Conservation (phyloP, 2,888 invertebrate species). For the Apodemia duryi region DNA sequence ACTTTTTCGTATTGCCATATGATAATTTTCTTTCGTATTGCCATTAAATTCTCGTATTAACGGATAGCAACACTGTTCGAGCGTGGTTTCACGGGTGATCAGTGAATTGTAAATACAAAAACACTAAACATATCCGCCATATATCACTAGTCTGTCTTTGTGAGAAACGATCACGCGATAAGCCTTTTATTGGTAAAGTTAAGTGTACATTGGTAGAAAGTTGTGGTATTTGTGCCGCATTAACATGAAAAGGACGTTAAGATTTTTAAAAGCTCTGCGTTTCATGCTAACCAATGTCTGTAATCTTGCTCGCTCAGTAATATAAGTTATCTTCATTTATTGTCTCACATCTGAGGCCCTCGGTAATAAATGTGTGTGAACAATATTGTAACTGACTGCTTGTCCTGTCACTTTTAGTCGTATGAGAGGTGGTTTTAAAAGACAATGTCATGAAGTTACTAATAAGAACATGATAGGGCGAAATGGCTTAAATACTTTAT, state of each 20-base stretch:
- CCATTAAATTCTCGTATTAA: conserved; percentile 22
- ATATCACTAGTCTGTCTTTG: conserved; percentile 18
- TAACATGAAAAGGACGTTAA: conserved; percentile 2
- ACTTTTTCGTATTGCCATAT: conserved; percentile 24
- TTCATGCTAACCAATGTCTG: neutral
- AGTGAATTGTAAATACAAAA: conserved; percentile 18
- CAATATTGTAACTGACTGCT: too few species aligned
- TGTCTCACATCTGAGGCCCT: too few species aligned
- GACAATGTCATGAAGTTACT: too few species aligned
- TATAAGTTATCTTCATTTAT: too few species aligned
- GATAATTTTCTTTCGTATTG: conserved; percentile 24
- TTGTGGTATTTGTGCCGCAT: neutral
- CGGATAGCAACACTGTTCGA: conserved; percentile 19
- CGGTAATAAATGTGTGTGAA: too few species aligned
- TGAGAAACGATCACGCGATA: conserved; percentile 11
- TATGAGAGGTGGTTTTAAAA: too few species aligned
- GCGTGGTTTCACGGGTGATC: conserved; percentile 23
- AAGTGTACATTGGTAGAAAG: neutral
- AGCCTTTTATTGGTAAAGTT: conserved; percentile 4
- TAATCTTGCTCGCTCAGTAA: neutral
- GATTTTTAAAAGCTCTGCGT: neutral
- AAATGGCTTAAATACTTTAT: too few species aligned
- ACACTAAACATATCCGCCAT: conserved; percentile 17
- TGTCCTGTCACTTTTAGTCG: too few species aligned
- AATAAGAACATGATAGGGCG: too few species aligned